Conservation (phyloP, 2,888 invertebrate species). For the Nesidiocoris tenuis region DNA sequence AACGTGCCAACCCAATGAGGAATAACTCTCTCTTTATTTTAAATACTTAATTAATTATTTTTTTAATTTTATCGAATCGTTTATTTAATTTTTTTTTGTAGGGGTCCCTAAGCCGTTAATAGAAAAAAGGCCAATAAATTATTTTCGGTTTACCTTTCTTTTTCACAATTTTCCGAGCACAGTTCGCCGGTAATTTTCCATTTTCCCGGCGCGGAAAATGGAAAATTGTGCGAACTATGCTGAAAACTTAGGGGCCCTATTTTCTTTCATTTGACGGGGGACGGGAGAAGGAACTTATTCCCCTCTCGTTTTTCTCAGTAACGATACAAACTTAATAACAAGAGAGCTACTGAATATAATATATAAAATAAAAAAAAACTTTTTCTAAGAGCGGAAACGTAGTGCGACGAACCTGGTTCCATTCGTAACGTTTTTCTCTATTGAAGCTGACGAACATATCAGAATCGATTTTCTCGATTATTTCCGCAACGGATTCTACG, state of each 20-base stretch:
- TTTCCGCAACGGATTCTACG: background rate
- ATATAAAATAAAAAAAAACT: constrained; percentile 14
- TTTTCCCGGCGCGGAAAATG: background rate
- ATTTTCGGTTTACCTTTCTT: background rate
- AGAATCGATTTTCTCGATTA: constrained; percentile 3
- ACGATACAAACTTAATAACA: constrained; percentile 26
- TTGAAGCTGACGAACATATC: too few relatives aligned
- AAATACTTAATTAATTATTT: constrained; percentile 22
- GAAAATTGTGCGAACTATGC: background rate
- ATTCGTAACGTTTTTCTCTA: constrained; percentile 25
- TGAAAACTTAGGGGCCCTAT: background rate
- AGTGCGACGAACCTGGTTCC: constrained; percentile 44
- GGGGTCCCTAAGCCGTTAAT: constrained; percentile 7
- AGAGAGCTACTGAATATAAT: constrained; percentile 32
- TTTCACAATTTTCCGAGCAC: background rate
- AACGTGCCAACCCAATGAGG: constrained; percentile 35
- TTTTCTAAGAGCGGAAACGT: constrained; percentile 32
- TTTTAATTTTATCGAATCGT: constrained; percentile 32
- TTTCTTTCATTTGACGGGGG: constrained; percentile 10
- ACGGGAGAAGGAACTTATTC: background rate
- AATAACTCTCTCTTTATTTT: constrained; percentile 26
- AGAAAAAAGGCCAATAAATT: constrained; percentile 10
- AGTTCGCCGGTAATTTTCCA: background rate
- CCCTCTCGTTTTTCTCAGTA: constrained; percentile 4
- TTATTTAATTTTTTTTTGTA: background rate